Conservation (phyloP, 2,888 invertebrate genomes). For the Cylindroiulus punctatus region DNA sequence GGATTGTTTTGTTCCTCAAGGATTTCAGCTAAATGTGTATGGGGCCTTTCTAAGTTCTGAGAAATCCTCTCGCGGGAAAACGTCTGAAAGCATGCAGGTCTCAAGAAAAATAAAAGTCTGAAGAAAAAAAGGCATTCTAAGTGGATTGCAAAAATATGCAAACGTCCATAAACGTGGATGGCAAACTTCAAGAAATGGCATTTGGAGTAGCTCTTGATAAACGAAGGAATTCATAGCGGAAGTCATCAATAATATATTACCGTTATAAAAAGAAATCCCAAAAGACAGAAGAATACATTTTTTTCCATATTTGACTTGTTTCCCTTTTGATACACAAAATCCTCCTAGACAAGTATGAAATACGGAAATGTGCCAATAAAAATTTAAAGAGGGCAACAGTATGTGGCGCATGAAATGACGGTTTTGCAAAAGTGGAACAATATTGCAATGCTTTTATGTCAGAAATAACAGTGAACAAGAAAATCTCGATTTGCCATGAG, state of each 20-base stretch:
- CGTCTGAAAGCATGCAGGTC: slow-evolving; percentile 30
- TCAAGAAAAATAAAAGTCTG: slow-evolving; percentile 20
- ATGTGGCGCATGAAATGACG: neutral
- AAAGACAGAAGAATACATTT: slow-evolving; percentile 35
- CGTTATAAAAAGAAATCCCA: slow-evolving; percentile 33
- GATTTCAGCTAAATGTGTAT: neutral
- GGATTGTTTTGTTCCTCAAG: slow-evolving; percentile 40
- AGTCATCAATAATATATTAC: slow-evolving; percentile 45
- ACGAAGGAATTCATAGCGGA: slow-evolving; percentile 42
- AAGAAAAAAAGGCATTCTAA: slow-evolving; percentile 24
- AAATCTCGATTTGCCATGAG: neutral
- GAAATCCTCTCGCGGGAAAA: neutral
- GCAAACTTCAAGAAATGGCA: slow-evolving; percentile 22
- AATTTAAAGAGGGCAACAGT: slow-evolving; percentile 14
- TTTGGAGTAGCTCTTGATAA: slow-evolving; percentile 33
- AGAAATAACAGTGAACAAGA: neutral
- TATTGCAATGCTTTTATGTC: neutral
- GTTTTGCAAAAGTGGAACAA: neutral
- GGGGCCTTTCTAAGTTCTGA: neutral
- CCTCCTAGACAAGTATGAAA: neutral
- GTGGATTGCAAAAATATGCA: slow-evolving; percentile 45
- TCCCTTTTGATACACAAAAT: neutral
- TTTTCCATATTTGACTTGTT: slow-evolving; percentile 44
- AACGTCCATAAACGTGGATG: slow-evolving; percentile 23
- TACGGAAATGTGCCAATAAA: slow-evolving; percentile 18